These are phyloP conservation scores for Bambusicola thoracicus DNA, from an alignment of 2,113 vertebrate species.

Conservation along the genomic window DNA sequence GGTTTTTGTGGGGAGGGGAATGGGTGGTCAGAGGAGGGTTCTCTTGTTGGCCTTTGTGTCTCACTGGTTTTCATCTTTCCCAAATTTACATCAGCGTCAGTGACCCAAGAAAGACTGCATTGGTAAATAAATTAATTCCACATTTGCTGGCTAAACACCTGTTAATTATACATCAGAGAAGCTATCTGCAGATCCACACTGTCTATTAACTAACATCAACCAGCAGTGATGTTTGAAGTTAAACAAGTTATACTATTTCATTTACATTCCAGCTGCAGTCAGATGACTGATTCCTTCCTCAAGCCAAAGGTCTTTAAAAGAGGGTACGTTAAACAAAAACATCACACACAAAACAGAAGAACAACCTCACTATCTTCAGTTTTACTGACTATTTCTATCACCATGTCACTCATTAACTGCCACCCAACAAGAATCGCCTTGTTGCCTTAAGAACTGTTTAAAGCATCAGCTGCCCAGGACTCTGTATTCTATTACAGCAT, in stretches of 20 bases:
- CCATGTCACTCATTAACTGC: slow-evolving; percentile 35
- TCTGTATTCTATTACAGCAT: slow-evolving; percentile 18
- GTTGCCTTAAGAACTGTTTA: too few relatives aligned
- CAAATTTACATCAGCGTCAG: neutral
- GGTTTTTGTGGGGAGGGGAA: too few relatives aligned
- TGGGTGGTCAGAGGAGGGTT: too few relatives aligned
- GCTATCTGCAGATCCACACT: neutral
- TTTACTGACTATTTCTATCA: neutral
- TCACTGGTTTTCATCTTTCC: too few relatives aligned
- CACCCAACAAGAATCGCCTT: neutral
- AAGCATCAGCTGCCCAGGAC: neutral
- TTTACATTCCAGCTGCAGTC: neutral
- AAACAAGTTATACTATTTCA: neutral
- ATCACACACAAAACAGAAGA: neutral
- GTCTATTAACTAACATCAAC: neutral
- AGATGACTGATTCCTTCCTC: neutral
- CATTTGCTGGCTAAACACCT: neutral
- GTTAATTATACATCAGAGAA: neutral
- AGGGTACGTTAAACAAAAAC: neutral
- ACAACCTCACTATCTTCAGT: neutral
- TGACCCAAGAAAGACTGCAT: neutral
- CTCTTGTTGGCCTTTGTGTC: too few relatives aligned
- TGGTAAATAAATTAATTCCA: neutral
- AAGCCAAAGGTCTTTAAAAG: neutral
- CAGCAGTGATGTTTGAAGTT: neutral